These are phyloP conservation scores for Taphrorychus bicolor DNA, from an alignment of 2,888 invertebrate genomes.

Conservation along the genomic window DNA sequence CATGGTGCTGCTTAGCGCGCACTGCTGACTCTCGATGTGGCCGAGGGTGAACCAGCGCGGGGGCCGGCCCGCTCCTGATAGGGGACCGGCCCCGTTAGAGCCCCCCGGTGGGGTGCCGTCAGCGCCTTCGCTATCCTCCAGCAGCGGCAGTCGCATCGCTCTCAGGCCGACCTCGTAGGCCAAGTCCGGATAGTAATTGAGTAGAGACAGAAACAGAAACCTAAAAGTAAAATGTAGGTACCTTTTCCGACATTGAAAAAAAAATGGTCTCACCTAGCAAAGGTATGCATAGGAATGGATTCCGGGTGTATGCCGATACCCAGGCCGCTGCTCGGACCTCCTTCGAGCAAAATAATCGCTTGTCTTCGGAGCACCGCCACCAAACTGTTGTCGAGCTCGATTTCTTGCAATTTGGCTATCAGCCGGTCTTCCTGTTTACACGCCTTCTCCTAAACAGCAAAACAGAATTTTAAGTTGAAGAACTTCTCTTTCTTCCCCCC, in stretches of 20 bases:
- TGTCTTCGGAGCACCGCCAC: constrained; percentile 73
- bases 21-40: constrained; percentile 82
- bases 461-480: constrained; percentile 24
- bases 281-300: constrained; percentile 85
- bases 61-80: constrained; percentile 64
- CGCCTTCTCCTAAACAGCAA: constrained; percentile 65
- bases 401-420: constrained; percentile 76
- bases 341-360: constrained; percentile 74
- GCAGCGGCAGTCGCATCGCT: constrained; percentile 80
- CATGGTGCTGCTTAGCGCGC: constrained; percentile 78
- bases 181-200: constrained; percentile 77
- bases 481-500: too few relatives aligned
- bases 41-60: constrained; percentile 82
- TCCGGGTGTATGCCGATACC: constrained; percentile 79
- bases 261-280: constrained; percentile 62
- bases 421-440: constrained; percentile 80
- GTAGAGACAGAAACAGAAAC: constrained; percentile 78
- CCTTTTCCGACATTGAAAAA: neutral
- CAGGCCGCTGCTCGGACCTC: constrained; percentile 79
- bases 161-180: constrained; percentile 81
- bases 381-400: constrained; percentile 76
- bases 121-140: constrained; percentile 76
- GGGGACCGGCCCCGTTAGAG: constrained; percentile 26
- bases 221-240: constrained; percentile 53
- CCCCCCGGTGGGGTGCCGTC: constrained; percentile 54